Base-by-base conservation (phyloP, 2,888 invertebrate species). In the Chironomus riparius region DNA sequence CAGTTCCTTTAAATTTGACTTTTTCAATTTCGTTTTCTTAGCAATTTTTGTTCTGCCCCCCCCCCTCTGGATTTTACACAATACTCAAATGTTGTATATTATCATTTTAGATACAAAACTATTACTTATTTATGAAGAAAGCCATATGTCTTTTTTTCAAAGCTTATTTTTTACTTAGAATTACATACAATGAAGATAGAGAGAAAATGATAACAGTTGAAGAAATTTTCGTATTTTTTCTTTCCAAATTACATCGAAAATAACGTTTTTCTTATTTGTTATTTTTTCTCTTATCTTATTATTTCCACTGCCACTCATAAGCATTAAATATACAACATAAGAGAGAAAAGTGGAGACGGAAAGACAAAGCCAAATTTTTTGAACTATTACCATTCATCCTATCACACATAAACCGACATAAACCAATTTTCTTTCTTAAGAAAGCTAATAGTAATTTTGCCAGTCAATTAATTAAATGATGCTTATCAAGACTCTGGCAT, bases 391-490 rank as follows among this genome's bases (percentile, higher is more conserved):
- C 50, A 38, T 21, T 48, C 38, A 13, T 24, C 62, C 61, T 56
- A 72, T 65, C 65, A n/a, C 65, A 65, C 28, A 56, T 15, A 47
- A 28, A 15, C 15, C 21, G 38, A 65, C 28, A 56, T 15, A 47
- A 28, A 15, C 15, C 21, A 61, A 62, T 72, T 56, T 72, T 72
- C 56, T 7, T 18, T 56, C 56, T 68, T 38, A n/a, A 71, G 12
- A 48, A 24, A 72, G 72, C 61, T 28, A 50, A 62, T 12, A 69
- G 38, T 18, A 70, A 38, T 28, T 72, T 72, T 72, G 72, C 21
- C 62, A 47, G 72, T 62, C 72, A 72, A 72, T 72, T 72, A 72
- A 72, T 72, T 72, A 72, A 72, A 72, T 47, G 62, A 12, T 47
- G 70, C 70, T 70, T 72, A 72, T 72, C 72, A 61, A 15, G 13